Percentiles rank a stretch among this genome's conserved stretches.
These are phyloP conservation scores for Marmota flaviventris DNA, from an alignment of 2,113 vertebrate genomes.

Conservation along the genomic window DNA sequence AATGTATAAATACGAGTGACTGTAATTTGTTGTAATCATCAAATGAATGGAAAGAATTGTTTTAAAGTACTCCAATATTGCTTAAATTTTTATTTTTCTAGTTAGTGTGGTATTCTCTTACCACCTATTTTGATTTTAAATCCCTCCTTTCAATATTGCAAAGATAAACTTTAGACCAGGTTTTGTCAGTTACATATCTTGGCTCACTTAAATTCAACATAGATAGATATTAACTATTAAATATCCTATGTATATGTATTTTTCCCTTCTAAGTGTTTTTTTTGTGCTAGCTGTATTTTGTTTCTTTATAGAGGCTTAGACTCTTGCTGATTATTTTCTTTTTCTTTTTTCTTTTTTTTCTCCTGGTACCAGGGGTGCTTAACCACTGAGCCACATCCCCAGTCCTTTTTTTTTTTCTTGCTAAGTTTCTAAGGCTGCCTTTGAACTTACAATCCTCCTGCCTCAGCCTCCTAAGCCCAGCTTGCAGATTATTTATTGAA, in stretches of 20 bases:
- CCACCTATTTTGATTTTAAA: not conserved
- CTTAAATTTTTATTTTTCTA: conserved; percentile 32
- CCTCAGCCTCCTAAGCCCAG: no score
- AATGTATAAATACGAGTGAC: conserved; percentile 35
- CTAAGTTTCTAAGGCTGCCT: no score
- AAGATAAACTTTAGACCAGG: conserved; percentile 2
- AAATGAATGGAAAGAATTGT: conserved; percentile 42
- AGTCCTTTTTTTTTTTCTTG: no score
- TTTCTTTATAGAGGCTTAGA: not conserved
- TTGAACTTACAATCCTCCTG: no score
- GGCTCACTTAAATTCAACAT: conserved; percentile 24
- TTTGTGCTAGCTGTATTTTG: conserved; percentile 33
- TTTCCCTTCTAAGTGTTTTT: conserved; percentile 2
- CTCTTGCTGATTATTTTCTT: not conserved
- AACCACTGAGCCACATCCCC: no score
- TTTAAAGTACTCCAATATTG: conserved; percentile 38
- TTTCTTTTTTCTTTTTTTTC: not conserved
- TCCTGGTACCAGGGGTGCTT: no score
- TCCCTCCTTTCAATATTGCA: not conserved
- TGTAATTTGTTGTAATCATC: conserved; percentile 43
- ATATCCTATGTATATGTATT: not conserved
- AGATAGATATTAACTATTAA: conserved; percentile 34
- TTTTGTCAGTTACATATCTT: conserved; percentile 25
- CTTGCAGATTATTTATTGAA: no score
- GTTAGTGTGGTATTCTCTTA: not conserved